Conservation (phyloP, 2,888 invertebrate genomes). For the Lasioglossum marginatum region DNA sequence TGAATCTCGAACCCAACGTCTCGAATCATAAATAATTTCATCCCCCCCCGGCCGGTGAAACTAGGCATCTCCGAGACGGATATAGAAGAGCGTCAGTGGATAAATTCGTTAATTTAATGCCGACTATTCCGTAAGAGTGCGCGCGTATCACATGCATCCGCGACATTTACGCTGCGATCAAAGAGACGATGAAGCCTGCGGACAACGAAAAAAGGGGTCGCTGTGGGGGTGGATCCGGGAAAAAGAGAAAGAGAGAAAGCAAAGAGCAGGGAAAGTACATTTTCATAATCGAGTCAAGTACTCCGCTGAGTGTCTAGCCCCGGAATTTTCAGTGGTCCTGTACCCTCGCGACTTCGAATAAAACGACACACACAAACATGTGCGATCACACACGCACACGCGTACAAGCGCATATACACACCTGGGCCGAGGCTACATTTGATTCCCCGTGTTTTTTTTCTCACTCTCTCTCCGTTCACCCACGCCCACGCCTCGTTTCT, state of each 20-base stretch:
- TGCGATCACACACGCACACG: no score
- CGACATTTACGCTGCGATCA: conserved; percentile 64
- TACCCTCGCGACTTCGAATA: conserved; percentile 39
- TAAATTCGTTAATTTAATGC: conserved; percentile 34
- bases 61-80: neutral
- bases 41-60: neutral
- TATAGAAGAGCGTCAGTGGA: conserved; percentile 1
- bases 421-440: conserved; percentile 32
- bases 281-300: conserved; percentile 74
- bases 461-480: neutral
- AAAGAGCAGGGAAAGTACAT: conserved; percentile 59
- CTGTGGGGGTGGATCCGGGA: neutral
- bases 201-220: conserved; percentile 26
- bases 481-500: neutral
- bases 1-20: neutral
- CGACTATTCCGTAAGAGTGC: conserved; percentile 38
- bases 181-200: conserved; percentile 51
- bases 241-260: conserved; percentile 23
- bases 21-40: neutral
- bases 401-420: neutral
- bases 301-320: conserved; percentile 65
- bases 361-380: conserved; percentile 31
- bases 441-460: conserved; percentile 6
- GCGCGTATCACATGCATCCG: conserved; percentile 20
- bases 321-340: conserved; percentile 57